Conservation (phyloP, 1,140 invertebrate genomes). For the Lamellibrachia luymesi region DNA sequence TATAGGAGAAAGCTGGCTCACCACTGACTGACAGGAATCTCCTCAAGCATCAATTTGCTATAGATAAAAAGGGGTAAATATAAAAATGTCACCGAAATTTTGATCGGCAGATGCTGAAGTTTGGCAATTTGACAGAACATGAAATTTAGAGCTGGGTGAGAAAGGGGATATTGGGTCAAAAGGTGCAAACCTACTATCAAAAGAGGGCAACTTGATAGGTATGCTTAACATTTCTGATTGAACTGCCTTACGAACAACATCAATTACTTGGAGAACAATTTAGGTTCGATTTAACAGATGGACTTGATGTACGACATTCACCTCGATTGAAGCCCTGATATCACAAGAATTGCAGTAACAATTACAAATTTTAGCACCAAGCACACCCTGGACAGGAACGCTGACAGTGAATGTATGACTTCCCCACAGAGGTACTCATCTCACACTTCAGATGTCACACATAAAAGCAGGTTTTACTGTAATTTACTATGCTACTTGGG, state of each 20-base stretch:
- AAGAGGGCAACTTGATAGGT: too few relatives aligned
- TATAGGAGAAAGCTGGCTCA: too few relatives aligned
- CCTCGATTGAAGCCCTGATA: background rate
- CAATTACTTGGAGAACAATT: background rate
- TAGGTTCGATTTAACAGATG: background rate
- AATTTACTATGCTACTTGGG: background rate
- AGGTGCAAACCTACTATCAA: background rate
- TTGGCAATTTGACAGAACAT: background rate
- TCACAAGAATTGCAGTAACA: background rate
- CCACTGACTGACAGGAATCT: too few relatives aligned
- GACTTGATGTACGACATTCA: background rate
- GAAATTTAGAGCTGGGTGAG: background rate
- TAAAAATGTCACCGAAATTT: background rate
- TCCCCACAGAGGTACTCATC: background rate
- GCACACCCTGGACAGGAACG: background rate
- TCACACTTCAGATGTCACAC: background rate
- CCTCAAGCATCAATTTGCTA: too few relatives aligned
- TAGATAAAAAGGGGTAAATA: too few relatives aligned
- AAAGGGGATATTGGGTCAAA: background rate
- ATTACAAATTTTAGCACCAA: background rate
- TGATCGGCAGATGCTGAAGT: background rate
- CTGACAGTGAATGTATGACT: background rate
- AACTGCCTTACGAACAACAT: background rate
- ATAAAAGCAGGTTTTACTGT: background rate
- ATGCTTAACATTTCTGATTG: background rate